Conservation (phyloP, 2,888 invertebrate species). For the Pecten maximus region DNA sequence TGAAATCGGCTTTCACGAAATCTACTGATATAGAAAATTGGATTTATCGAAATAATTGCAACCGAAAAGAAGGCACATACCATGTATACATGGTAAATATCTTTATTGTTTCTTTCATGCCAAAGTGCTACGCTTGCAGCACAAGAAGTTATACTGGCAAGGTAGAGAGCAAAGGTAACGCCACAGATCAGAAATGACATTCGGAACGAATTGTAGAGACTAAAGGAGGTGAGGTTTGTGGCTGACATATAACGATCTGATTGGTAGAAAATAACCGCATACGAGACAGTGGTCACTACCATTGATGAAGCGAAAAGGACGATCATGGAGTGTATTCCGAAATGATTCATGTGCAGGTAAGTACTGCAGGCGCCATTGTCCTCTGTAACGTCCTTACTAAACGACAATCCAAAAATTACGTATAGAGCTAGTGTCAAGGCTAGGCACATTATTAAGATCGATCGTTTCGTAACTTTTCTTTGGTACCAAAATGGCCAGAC, state of each 20-base stretch:
- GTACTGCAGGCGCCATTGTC: not conserved
- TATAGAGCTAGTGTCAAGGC: not conserved
- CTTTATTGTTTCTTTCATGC: not conserved
- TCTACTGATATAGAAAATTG: not conserved
- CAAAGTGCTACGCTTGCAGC: not conserved
- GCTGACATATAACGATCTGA: not conserved
- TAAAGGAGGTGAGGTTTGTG: not conserved
- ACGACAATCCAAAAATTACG: not conserved
- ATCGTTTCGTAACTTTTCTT: not conserved
- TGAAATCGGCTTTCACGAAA: conserved; percentile 11
- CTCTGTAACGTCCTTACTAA: not conserved
- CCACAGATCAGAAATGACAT: not conserved
- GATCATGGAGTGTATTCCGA: not conserved
- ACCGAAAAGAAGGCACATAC: not conserved
- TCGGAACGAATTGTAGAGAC: not conserved
- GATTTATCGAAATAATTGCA: not conserved
- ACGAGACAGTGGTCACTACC: not conserved
- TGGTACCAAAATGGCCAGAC: conserved; percentile 1
- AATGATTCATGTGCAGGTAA: not conserved
- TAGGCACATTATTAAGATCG: not conserved
- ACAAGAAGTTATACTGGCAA: not conserved
- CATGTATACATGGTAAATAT: not conserved
- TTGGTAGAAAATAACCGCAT: not conserved
- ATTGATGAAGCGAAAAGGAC: not conserved
- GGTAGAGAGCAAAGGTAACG: not conserved